phyloP scores from a whole-genome alignment of 2,797 vertebrate genomes.

The Semotilus atromaculatus region DNA sequence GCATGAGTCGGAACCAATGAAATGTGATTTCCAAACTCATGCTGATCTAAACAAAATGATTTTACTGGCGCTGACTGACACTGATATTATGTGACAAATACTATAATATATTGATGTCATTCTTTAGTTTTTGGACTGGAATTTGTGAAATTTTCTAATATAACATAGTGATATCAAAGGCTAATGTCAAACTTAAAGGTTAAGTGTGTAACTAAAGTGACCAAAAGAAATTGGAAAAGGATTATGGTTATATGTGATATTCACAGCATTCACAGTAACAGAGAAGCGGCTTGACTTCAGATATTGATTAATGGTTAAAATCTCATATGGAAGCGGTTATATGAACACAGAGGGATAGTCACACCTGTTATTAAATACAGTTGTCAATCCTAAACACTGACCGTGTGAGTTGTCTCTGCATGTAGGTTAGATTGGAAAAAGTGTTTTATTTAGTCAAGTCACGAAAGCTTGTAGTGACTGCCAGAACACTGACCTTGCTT shows the following conservation, averaged over 20 bases:
- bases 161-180: neutral
- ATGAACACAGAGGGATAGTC: neutral
- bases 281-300: neutral
- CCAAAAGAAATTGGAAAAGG: neutral
- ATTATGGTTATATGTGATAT: neutral
- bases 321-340: neutral
- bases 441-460: neutral
- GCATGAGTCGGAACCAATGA: too few relatives aligned
- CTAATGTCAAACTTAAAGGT: conserved; percentile 9
- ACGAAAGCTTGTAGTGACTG: conserved; percentile 11
- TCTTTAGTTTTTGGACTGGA: neutral
- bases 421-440: neutral
- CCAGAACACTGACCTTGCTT: neutral
- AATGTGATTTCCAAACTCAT: too few relatives aligned
- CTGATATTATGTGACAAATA: too few relatives aligned
- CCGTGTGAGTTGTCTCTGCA: neutral
- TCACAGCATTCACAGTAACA: neutral
- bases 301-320: neutral
- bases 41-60: too few relatives aligned
- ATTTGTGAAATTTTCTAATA: neutral
- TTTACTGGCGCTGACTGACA: too few relatives aligned
- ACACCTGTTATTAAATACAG: neutral
- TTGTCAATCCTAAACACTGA: neutral
- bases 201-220: neutral
- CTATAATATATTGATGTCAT: neutral